A percentile compares a stretch with the other conserved stretches of the same genome.
phyloP scores from a whole-genome alignment of 2,797 vertebrate genomes.

The Rhynchonycteris naso region DNA sequence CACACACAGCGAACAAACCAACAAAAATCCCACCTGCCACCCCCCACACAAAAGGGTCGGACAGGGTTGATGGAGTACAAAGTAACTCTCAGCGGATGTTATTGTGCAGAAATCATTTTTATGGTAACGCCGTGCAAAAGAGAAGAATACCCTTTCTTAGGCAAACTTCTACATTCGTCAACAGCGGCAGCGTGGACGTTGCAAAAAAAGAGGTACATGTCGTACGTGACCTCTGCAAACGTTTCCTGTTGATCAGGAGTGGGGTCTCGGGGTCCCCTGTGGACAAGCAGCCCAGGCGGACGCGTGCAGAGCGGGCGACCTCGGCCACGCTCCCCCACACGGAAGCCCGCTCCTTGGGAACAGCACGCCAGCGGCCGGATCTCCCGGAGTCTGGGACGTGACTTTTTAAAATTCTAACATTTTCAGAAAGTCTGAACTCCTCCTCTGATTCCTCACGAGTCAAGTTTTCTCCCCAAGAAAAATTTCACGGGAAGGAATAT shows the following conservation, averaged over 20 bases:
- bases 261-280: too few relatives aligned
- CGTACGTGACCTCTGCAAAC: not conserved
- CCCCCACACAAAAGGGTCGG: not conserved
- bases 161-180: not conserved
- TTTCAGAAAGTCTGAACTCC: not conserved
- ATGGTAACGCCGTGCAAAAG: not conserved
- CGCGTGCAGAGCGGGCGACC: too few relatives aligned
- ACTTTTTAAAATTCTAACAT: not conserved
- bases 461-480: not conserved
- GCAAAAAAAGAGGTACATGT: not conserved
- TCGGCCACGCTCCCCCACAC: rapidly evolving
- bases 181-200: not conserved
- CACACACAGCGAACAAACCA: not conserved
- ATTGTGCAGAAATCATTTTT: not conserved
- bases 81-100: not conserved
- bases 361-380: rapidly evolving
- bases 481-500: not conserved
- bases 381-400: rapidly evolving
- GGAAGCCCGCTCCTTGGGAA: rapidly evolving
- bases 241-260: too few relatives aligned
- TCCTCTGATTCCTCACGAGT: not conserved
- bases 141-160: not conserved
- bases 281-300: not conserved
- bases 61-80: not conserved
- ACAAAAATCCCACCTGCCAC: not conserved